A percentile compares a stretch with the other conserved stretches of the same genome.
These are phyloP conservation scores for Bufo bufo DNA, from an alignment of 2,113 vertebrate genomes.

Conservation along the genomic window DNA sequence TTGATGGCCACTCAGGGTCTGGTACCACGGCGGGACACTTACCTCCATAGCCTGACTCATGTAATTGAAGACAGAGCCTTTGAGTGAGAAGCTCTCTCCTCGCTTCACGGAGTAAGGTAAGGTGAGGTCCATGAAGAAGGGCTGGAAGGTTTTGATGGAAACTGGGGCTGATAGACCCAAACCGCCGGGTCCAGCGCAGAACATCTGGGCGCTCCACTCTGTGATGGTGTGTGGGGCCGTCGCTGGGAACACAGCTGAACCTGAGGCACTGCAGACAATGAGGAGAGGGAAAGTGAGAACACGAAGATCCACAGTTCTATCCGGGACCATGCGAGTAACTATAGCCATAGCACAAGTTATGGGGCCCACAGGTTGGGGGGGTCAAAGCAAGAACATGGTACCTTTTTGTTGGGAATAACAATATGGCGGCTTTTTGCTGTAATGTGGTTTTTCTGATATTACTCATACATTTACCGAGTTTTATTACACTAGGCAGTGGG, in stretches of 20 bases:
- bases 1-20: background rate
- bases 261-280: constrained; percentile 61
- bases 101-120: constrained; percentile 83
- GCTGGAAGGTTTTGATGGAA: constrained; percentile 78
- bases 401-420: no score
- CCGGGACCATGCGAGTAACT: no score
- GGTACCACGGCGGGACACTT: background rate
- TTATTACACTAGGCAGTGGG: no score
- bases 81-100: constrained; percentile 80
- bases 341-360: no score
- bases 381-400: no score
- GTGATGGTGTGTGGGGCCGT: constrained; percentile 82
- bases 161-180: constrained; percentile 77
- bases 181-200: constrained; percentile 78
- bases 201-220: constrained; percentile 80
- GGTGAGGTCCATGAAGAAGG: constrained; percentile 79
- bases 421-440: no score
- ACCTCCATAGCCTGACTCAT: constrained; percentile 66
- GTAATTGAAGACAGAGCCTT: constrained; percentile 81
- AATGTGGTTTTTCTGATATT: no score
- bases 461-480: no score
- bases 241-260: constrained; percentile 62
- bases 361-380: no score
- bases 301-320: background rate
- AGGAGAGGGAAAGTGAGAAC: background rate